A percentile compares a stretch with the other conserved stretches of the same genome.
These are phyloP conservation scores for Actenoides lindsayi DNA, from an alignment of 2,113 vertebrate genomes.

Conservation along the genomic window DNA sequence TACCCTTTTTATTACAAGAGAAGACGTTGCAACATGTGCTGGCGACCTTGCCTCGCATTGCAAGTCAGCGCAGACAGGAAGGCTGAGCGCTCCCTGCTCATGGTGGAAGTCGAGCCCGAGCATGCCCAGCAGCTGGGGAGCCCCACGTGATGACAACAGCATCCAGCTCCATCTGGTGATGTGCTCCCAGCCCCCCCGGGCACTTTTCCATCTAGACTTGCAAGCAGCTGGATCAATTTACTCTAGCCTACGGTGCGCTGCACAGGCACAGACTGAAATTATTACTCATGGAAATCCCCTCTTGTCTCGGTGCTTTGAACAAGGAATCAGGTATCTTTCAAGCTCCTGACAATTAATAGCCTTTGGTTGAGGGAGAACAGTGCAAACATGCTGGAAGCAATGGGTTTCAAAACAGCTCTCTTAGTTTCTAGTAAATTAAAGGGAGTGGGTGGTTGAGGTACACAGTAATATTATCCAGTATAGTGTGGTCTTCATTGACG, in stretches of 20 bases:
- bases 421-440: constrained; percentile 74
- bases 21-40: constrained; percentile 30
- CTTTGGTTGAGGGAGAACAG: constrained; percentile 43
- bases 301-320: constrained; percentile 69
- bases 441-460: constrained; percentile 70
- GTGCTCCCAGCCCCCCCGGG: constrained; percentile 69
- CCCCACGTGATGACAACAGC: constrained; percentile 82
- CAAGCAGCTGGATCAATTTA: constrained; percentile 90
- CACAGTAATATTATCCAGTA: constrained; percentile 62
- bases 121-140: constrained; percentile 82
- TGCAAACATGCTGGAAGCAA: constrained; percentile 35
- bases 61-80: constrained; percentile 16
- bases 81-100: neutral
- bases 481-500: constrained; percentile 70
- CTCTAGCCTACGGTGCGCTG: constrained; percentile 69
- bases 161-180: constrained; percentile 85
- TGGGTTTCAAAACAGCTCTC: constrained; percentile 64
- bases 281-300: constrained; percentile 82
- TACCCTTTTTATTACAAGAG: constrained; percentile 42
- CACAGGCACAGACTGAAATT: constrained; percentile 75
- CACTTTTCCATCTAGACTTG: constrained; percentile 86
- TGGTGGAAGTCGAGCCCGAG: constrained; percentile 66
- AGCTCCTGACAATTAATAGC: constrained; percentile 69
- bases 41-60: neutral
- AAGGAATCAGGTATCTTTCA: constrained; percentile 76